Conservation (phyloP, 2,113 vertebrate genomes). For the Eolophus roseicapilla region DNA sequence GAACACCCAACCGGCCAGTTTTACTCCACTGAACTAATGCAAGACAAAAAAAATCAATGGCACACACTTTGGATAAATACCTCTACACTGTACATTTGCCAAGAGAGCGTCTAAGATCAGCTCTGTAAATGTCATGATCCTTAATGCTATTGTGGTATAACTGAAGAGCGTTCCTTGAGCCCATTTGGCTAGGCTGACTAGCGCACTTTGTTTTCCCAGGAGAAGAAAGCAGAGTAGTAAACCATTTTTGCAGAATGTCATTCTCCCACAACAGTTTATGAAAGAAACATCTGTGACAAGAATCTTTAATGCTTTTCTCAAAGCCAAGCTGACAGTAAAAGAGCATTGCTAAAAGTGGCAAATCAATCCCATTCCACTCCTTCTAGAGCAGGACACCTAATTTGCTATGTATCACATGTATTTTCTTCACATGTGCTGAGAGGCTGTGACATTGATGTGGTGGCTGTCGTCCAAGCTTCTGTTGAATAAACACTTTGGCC, state of each 20-base stretch:
- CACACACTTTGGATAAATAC: conserved; percentile 73
- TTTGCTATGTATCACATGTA: conserved; percentile 89
- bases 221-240: conserved; percentile 82
- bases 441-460: conserved; percentile 79
- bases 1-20: conserved; percentile 47
- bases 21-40: conserved; percentile 46
- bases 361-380: conserved; percentile 76
- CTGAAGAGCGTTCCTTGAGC: conserved; percentile 77
- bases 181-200: conserved; percentile 77
- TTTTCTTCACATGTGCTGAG: conserved; percentile 83
- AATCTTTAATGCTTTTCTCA: conserved; percentile 83
- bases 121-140: conserved; percentile 77
- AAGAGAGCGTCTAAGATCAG: conserved; percentile 78
- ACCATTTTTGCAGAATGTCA: conserved; percentile 82
- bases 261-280: conserved; percentile 85
- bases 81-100: conserved; percentile 72
- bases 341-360: conserved; percentile 77
- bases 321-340: conserved; percentile 80
- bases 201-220: conserved; percentile 78
- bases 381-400: conserved; percentile 82
- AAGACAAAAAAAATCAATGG: conserved; percentile 60
- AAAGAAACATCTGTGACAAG: conserved; percentile 89
- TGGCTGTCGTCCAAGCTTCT: conserved; percentile 85
- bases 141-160: conserved; percentile 77
- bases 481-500: conserved; percentile 86